These are phyloP conservation scores for Scelioninae gen. 1 DNA, from an alignment of 2,888 invertebrate genomes.

Conservation along the genomic window DNA sequence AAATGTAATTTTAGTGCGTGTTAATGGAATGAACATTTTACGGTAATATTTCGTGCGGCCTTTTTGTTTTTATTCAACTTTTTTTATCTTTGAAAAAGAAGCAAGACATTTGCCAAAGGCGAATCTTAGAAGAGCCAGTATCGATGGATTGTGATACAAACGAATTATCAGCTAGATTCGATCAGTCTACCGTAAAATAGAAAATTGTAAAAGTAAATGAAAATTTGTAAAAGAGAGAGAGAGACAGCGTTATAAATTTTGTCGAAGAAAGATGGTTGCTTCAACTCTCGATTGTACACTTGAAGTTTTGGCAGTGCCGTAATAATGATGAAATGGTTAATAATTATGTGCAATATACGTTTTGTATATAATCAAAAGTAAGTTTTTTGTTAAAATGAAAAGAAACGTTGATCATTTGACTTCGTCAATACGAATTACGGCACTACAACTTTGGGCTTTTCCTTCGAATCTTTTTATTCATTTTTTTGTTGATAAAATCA, in stretches of 20 bases:
- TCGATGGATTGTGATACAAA: slow-evolving; percentile 75
- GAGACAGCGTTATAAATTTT: background rate
- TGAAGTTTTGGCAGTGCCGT: slow-evolving; percentile 54
- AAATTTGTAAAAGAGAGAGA: slow-evolving; percentile 11
- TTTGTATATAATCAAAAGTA: slow-evolving; percentile 55
- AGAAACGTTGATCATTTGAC: slow-evolving; percentile 43
- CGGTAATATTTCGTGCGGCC: slow-evolving; percentile 69
- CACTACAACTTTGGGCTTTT: slow-evolving; percentile 56
- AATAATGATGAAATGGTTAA: slow-evolving; percentile 27
- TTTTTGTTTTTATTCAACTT: slow-evolving; percentile 27
- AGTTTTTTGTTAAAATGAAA: slow-evolving; percentile 37
- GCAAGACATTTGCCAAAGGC: slow-evolving; percentile 70
- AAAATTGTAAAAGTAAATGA: slow-evolving; percentile 72
- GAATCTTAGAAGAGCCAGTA: slow-evolving; percentile 73
- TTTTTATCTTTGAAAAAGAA: slow-evolving; percentile 57
- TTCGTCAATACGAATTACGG: slow-evolving; percentile 48
- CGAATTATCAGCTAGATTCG: slow-evolving; percentile 63
- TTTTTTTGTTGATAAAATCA: slow-evolving; percentile 27
- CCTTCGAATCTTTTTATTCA: too few relatives aligned
- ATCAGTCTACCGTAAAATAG: slow-evolving; percentile 70
- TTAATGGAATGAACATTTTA: slow-evolving; percentile 66
- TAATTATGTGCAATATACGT: slow-evolving; percentile 64
- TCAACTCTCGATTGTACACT: slow-evolving; percentile 38
- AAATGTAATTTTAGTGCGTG: slow-evolving; percentile 39
- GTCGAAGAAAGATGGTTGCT: slow-evolving; percentile 18